These are phyloP conservation scores for Pollenia labialis DNA, from an alignment of 2,888 invertebrate species.

Conservation along the genomic window DNA sequence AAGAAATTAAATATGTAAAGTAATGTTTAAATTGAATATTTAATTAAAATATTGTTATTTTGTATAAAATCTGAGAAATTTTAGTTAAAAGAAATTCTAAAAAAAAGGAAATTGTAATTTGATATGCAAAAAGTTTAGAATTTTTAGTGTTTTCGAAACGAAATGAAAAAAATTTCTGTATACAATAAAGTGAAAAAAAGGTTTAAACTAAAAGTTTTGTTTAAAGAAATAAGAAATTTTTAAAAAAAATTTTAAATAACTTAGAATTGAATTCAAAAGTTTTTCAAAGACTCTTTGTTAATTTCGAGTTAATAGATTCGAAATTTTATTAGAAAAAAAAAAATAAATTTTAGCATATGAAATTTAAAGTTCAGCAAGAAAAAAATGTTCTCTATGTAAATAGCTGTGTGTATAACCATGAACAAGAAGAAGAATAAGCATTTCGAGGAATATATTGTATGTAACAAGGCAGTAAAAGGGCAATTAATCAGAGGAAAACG, in stretches of 20 bases:
- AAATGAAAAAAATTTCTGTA: conserved; percentile 64
- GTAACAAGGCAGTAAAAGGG: conserved; percentile 69
- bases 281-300: too few species aligned
- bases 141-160: neutral
- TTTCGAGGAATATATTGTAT: conserved; percentile 63
- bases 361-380: conserved; percentile 12
- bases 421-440: conserved; percentile 70
- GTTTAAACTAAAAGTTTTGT: conserved; percentile 16
- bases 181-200: conserved; percentile 61
- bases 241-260: too few species aligned
- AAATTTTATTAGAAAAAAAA: conserved; percentile 5
- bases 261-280: too few species aligned
- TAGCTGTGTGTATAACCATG: conserved; percentile 73
- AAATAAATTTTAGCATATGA: conserved; percentile 22
- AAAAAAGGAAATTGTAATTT: conserved; percentile 11
- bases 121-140: conserved; percentile 22
- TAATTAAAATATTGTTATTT: neutral
- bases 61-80: neutral
- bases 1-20: conserved; percentile 2
- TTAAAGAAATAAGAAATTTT: neutral
- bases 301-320: too few species aligned
- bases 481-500: conserved; percentile 72
- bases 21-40: neutral
- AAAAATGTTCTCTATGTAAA: conserved; percentile 57
- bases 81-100: neutral